Percentiles rank a stretch among this genome's conserved stretches.
Evolutionary conservation across 2,113 vertebrate species (phyloP).

Genomic region (Actenoides hombroni): DNA sequence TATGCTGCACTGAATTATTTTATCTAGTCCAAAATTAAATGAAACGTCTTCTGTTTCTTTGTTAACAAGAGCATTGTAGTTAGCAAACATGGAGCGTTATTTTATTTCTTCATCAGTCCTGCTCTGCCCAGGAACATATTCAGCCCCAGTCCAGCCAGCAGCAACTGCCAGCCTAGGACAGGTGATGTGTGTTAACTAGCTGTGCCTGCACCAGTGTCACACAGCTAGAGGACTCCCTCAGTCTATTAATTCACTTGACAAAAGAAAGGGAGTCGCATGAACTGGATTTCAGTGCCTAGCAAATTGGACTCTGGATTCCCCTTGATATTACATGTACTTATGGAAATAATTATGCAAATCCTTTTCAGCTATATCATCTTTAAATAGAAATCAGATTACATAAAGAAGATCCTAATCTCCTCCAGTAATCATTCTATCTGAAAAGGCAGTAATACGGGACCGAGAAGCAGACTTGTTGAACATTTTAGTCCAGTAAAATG

Average conservation of each 20-base stretch:
- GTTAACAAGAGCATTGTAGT: conserved; percentile 14
- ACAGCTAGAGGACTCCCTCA: conserved; percentile 65
- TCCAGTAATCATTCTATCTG: conserved; percentile 50
- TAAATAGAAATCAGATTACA: conserved; percentile 75
- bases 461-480: conserved; percentile 66
- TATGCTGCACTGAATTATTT: conserved; percentile 28
- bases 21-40: conserved; percentile 60
- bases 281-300: conserved; percentile 48
- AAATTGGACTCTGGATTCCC: conserved; percentile 64
- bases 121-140: background rate
- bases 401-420: conserved; percentile 70
- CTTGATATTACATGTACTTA: conserved; percentile 67
- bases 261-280: conserved; percentile 25
- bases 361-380: conserved; percentile 72
- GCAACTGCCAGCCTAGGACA: background rate
- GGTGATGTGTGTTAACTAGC: background rate
- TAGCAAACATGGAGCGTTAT: background rate
- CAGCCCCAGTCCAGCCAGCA: background rate
- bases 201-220: conserved; percentile 19
- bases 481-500: conserved; percentile 40
- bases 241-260: conserved; percentile 57
- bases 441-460: conserved; percentile 50
- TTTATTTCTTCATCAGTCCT: conserved; percentile 24
- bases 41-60: conserved; percentile 47
- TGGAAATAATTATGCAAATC: conserved; percentile 77